Evolutionary conservation across 2,113 vertebrate species (phyloP), one percentile per base, ranked within the genome.

Genomic region (Taxidea taxus): DNA sequence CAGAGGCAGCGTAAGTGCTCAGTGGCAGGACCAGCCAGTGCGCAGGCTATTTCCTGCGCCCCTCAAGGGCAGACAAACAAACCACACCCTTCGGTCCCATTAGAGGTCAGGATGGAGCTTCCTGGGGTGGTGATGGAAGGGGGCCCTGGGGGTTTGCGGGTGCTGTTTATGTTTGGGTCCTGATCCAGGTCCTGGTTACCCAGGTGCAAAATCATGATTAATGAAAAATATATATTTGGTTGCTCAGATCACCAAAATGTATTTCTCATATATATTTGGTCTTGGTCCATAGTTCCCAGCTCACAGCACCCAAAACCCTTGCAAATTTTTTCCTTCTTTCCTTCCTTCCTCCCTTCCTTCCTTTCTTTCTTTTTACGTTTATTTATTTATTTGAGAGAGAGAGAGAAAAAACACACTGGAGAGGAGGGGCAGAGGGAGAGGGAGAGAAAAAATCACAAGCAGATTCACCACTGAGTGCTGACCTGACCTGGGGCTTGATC

Each of bases 21-120:
- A 27, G 25, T 13, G 16, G 7, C 11, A 14, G 0, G 49, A 25
- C 21, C 4, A n/a, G 49, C 49, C 49, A n/a, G 78, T 0, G 0
- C 37, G 12, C 2, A 49, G 77, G 44, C 5, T 0, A 42, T 20
- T 39, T 58, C 49, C 31, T 47, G 49, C 25, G 27, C 20, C 4
- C n/a, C 20, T 25, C 9, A 8, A 7, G 0, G 5, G 49, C 39
- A 31, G 29, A 25, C 18, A 4, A 72, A n/a, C 25, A 60, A 37
- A 34, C 56, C 31, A 56, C n/a, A 42, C 4, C 42, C 3, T 0
- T 34, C 8, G 15, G 39, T 64, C 16, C 23, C 29, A 4, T 44
- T 62, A n/a, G 15, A 49, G 39, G 18, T 54, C 72, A 42, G 42
- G 27, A 12, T 37, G 34, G n/a, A 77, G 58, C 7, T 44, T 25